Percentiles rank a stretch among this genome's conserved stretches.
Evolutionary conservation across 1,140 invertebrate genomes (phyloP).

Genomic region (Drosophila orena): DNA sequence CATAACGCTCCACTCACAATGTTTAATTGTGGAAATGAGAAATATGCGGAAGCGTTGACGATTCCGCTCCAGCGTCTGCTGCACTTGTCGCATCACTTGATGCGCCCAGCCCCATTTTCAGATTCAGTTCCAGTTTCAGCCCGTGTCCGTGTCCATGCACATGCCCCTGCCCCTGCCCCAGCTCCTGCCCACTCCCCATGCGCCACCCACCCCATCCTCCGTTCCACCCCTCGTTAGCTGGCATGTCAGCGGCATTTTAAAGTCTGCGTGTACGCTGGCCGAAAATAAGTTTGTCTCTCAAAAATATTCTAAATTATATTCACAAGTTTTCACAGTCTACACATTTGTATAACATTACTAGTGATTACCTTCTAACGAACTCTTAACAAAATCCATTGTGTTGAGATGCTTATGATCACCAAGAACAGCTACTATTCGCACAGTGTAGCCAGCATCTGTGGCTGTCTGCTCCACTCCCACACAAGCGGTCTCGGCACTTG

Average conservation of each 20-base stretch:
- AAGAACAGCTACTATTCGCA: not conserved
- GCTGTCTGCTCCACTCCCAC: constrained; percentile 73
- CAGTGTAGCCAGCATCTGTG: constrained; percentile 71
- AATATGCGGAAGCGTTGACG: constrained; percentile 82
- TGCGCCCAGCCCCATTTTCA: constrained; percentile 45
- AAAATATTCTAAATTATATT: not conserved
- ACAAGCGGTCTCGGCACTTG: constrained; percentile 23
- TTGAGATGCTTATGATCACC: too few relatives aligned
- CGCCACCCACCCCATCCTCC: constrained; percentile 16
- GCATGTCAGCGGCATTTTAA: constrained; percentile 67
- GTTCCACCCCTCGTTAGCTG: constrained; percentile 36
- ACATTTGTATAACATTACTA: too few relatives aligned
- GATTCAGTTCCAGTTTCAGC: constrained; percentile 5
- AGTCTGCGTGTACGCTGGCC: not conserved
- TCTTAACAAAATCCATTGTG: too few relatives aligned
- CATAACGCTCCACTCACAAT: constrained; percentile 69
- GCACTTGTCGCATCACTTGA: constrained; percentile 83
- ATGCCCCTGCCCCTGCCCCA: not conserved
- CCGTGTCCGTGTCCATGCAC: constrained; percentile 26
- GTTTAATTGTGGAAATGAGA: constrained; percentile 84
- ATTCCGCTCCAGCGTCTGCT: constrained; percentile 73
- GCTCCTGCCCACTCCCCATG: constrained; percentile 6
- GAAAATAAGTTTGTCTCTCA: not conserved
- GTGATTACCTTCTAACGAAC: too few relatives aligned
- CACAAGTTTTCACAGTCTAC: not conserved